Evolutionary conservation across 2,888 invertebrate genomes (phyloP).

Genomic region (Diaperis boleti): DNA sequence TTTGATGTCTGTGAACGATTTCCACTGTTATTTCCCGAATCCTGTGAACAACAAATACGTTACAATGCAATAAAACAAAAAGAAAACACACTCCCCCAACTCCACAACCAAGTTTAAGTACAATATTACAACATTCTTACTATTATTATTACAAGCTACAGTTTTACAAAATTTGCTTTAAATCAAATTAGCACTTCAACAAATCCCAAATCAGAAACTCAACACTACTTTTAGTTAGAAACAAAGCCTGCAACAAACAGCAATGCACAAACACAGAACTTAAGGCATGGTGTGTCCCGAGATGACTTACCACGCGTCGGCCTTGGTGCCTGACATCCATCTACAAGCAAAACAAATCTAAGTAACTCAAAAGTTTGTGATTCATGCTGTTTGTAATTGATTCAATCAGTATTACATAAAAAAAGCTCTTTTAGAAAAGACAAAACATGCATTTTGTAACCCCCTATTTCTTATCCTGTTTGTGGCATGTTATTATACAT

Average conservation of each 20-base stretch:
- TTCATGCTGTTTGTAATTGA: slow-evolving; percentile 38
- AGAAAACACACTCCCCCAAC: background rate
- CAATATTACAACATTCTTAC: background rate
- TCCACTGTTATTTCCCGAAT: slow-evolving; percentile 69
- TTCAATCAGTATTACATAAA: slow-evolving; percentile 1
- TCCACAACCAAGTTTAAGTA: slow-evolving; percentile 1
- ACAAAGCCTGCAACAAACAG: slow-evolving; percentile 34
- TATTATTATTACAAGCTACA: background rate
- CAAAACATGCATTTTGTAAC: slow-evolving; percentile 29
- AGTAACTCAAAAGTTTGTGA: slow-evolving; percentile 57
- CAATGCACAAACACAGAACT: slow-evolving; percentile 38
- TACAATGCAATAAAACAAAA: slow-evolving; percentile 8
- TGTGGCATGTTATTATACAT: no score
- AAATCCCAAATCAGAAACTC: background rate
- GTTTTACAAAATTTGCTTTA: background rate
- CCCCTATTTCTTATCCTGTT: background rate
- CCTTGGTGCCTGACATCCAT: slow-evolving; percentile 68
- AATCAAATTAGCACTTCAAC: slow-evolving; percentile 17
- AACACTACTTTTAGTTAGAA: slow-evolving; percentile 22
- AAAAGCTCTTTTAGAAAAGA: background rate
- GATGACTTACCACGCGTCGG: slow-evolving; percentile 64
- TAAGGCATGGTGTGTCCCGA: slow-evolving; percentile 29
- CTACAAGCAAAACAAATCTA: slow-evolving; percentile 68
- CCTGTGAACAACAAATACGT: slow-evolving; percentile 64
- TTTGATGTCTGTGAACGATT: slow-evolving; percentile 69